Evolutionary conservation across 92 coral and sea anemone species (phyloP).

Genomic region (Bergia sp.): DNA sequence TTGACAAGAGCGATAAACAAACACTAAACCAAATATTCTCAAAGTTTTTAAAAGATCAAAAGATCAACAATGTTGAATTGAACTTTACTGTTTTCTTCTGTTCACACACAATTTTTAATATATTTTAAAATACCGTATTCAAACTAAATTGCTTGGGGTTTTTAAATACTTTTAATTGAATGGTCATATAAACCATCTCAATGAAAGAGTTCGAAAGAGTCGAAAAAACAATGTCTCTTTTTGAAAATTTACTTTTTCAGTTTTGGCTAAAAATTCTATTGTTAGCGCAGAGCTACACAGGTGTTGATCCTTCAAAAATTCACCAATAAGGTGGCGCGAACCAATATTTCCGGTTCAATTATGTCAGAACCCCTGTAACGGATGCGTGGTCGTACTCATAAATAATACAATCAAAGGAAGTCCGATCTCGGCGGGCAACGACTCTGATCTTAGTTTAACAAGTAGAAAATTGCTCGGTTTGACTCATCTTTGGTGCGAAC

Average conservation of each 20-base stretch:
- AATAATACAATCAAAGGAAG: conserved; percentile 25
- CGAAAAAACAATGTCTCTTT: too few relatives aligned
- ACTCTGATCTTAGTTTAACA: conserved; percentile 35
- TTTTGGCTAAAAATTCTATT: not conserved
- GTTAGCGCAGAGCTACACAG: not conserved
- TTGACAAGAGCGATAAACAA: too few relatives aligned
- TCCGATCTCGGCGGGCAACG: conserved; percentile 10
- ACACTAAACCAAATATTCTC: too few relatives aligned
- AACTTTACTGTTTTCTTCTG: too few relatives aligned
- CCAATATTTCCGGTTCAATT: conserved; percentile 23
- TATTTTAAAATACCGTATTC: too few relatives aligned
- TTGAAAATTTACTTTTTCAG: not conserved
- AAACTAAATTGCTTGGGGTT: too few relatives aligned
- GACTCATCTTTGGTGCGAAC: not conserved
- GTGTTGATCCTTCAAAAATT: conserved; percentile 3
- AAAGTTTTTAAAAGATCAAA: too few relatives aligned
- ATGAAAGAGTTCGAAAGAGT: too few relatives aligned
- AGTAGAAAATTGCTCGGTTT: conserved; percentile 24
- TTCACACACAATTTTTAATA: too few relatives aligned
- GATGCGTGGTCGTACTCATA: conserved; percentile 41
- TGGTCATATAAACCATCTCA: too few relatives aligned
- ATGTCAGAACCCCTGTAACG: conserved; percentile 36
- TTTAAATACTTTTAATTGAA: too few relatives aligned
- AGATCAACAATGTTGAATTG: too few relatives aligned
- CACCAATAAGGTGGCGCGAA: conserved; percentile 34